Conservation (phyloP, 2,797 vertebrate species). For the Fundulus diaphanus region DNA sequence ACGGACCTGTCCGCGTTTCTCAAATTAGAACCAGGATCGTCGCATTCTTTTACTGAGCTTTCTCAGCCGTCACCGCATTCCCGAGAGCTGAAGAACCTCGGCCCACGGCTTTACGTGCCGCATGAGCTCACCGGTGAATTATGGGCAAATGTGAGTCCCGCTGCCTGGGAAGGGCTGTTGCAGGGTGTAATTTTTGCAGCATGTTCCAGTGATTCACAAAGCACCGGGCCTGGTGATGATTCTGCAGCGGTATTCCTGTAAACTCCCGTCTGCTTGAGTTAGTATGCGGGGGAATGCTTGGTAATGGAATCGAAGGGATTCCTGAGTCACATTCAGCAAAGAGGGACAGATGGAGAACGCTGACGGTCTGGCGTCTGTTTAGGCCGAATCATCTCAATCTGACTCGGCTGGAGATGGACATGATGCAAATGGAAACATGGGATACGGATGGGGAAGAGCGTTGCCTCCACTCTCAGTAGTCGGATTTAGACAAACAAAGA, state of each 20-base stretch:
- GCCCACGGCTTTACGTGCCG: slow-evolving; percentile 53
- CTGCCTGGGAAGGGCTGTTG: slow-evolving; percentile 68
- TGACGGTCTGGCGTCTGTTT: slow-evolving; percentile 60
- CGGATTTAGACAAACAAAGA: slow-evolving; percentile 2
- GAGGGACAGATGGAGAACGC: slow-evolving; percentile 59
- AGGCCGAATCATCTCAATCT: slow-evolving; percentile 70
- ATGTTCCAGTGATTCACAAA: slow-evolving; percentile 82
- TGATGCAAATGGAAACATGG: slow-evolving; percentile 55
- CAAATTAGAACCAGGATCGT: slow-evolving; percentile 28
- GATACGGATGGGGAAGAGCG: slow-evolving; percentile 41
- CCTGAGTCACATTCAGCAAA: slow-evolving; percentile 69
- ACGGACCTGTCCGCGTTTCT: slow-evolving; percentile 19
- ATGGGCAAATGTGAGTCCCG: slow-evolving; percentile 65
- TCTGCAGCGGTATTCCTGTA: slow-evolving; percentile 81
- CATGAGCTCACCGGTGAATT: slow-evolving; percentile 79
- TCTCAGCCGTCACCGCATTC: slow-evolving; percentile 55
- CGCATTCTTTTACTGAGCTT: slow-evolving; percentile 40
- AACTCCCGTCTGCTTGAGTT: slow-evolving; percentile 66
- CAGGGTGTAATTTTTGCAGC: slow-evolving; percentile 78
- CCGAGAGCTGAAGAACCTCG: slow-evolving; percentile 43
- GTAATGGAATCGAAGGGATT: slow-evolving; percentile 72
- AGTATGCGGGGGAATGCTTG: slow-evolving; percentile 54
- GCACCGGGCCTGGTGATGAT: slow-evolving; percentile 73
- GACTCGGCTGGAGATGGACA: slow-evolving; percentile 34
- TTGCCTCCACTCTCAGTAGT: slow-evolving; percentile 45